Percentiles rank a stretch among this genome's conserved stretches.
phyloP scores from a whole-genome alignment of 1,140 invertebrate species.

The Macrosteles quadrilineatus region DNA sequence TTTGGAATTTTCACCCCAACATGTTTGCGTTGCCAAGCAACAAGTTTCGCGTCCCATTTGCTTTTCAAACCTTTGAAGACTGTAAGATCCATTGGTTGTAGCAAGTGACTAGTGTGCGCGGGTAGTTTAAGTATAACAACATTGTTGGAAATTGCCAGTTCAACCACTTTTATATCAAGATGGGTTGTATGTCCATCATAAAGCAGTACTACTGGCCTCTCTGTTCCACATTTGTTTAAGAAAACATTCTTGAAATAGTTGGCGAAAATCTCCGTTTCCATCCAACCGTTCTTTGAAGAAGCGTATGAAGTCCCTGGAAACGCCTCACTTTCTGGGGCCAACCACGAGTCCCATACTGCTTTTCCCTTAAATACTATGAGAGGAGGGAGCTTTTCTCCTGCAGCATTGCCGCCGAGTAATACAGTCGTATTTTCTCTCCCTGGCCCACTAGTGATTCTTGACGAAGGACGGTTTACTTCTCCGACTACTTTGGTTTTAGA shows the following conservation, averaged over 20 bases:
- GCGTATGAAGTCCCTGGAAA: neutral
- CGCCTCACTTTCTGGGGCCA: neutral
- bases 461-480: too few species aligned
- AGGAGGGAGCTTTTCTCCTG: too few species aligned
- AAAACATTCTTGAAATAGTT: neutral
- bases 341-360: neutral
- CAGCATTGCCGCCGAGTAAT: too few species aligned
- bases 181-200: neutral
- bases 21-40: too few species aligned
- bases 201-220: neutral
- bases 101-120: neutral
- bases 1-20: too few species aligned
- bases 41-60: too few species aligned
- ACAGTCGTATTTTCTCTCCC: too few species aligned
- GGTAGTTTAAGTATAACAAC: neutral
- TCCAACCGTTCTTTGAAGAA: neutral
- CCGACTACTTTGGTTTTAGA: too few species aligned
- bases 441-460: too few species aligned
- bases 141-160: neutral
- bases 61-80: too few species aligned
- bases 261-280: neutral
- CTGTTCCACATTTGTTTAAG: neutral
- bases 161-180: neutral
- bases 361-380: conserved; percentile 1
- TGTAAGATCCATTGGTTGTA: neutral